These are phyloP conservation scores for Bothrops jararaca DNA, from an alignment of 2,113 vertebrate species.

Conservation along the genomic window DNA sequence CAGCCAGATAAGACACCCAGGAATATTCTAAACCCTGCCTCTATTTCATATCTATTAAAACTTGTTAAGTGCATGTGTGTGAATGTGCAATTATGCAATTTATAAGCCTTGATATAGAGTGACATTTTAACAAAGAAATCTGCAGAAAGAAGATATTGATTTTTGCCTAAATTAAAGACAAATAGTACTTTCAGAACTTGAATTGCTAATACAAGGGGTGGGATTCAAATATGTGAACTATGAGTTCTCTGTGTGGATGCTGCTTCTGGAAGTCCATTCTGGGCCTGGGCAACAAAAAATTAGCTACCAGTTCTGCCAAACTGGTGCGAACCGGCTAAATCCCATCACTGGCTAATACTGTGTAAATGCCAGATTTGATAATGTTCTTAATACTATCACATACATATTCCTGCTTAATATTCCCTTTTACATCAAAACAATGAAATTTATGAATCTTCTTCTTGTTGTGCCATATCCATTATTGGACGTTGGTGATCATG, in stretches of 20 bases:
- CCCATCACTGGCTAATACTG: background rate
- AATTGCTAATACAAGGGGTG: background rate
- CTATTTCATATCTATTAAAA: background rate
- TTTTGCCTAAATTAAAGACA: constrained; percentile 26
- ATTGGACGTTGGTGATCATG: no score
- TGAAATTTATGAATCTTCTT: background rate
- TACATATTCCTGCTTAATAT: background rate
- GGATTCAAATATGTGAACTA: no score
- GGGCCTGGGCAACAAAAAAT: no score
- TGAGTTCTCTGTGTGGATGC: no score
- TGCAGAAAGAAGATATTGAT: constrained; percentile 32
- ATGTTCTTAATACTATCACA: background rate
- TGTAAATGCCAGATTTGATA: background rate
- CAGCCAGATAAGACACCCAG: constrained; percentile 40
- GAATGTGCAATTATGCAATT: background rate
- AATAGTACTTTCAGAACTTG: constrained; percentile 12
- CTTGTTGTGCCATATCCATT: no score
- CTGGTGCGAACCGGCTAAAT: no score
- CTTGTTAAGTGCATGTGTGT: constrained; percentile 15
- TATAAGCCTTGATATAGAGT: constrained; percentile 31
- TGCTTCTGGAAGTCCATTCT: no score
- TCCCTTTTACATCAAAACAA: background rate
- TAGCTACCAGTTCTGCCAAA: no score
- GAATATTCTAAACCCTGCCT: constrained; percentile 25
- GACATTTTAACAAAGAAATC: constrained; percentile 13